Base-by-base conservation (phyloP, 1,140 invertebrate genomes). In the Euura lappo region DNA sequence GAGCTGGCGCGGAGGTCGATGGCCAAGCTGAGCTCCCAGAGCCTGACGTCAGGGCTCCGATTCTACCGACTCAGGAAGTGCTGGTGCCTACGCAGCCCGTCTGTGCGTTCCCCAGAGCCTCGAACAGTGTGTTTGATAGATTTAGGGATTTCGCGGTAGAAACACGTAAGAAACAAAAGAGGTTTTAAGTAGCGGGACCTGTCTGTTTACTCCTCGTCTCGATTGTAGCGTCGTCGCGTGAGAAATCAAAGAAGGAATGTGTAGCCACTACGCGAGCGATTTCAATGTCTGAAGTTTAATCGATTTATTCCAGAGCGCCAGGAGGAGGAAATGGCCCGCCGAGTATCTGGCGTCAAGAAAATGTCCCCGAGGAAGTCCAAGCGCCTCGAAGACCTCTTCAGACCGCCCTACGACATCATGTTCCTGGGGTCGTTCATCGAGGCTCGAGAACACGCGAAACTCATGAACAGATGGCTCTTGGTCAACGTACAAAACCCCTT, bases 401-500 rank as follows among this genome's bases (percentile, higher is more conserved):
- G 93, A 75, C 94, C 94, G 47, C 94, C 94, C 2, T 89, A 92
- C 72, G 93, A 95, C 80, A 88, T 95, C 44, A 89, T 93, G 44
- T 92, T 90, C 80, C 87, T 91, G 73, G 94, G 94, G 42, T 89
- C 91, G 44, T 92, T 94, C 78, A 86, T 90, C 10, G 85, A 91
- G 82, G 94, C 93, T 1, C 84, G 91, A 65, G 91, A 93, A 70
- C 83, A 86, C 47, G 93, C 92, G 8, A 90, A 89, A 66, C 83
- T 81, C 6, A 84, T 89, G 5, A 92, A 93, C 74, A 91, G 91
- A 72, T 95, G 94, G 94, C 77, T 95, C 10, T 87, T 95, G 76
- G 93, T 95, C 0, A 95, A 95, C 84, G 89, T 96, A 3, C 94
- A 96, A 84, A 91, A 95, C 86, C 89, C 93, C 42, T 87, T 90